Evolutionary conservation across 2,888 invertebrate species (phyloP).

Genomic region (Lithophane socia): DNA sequence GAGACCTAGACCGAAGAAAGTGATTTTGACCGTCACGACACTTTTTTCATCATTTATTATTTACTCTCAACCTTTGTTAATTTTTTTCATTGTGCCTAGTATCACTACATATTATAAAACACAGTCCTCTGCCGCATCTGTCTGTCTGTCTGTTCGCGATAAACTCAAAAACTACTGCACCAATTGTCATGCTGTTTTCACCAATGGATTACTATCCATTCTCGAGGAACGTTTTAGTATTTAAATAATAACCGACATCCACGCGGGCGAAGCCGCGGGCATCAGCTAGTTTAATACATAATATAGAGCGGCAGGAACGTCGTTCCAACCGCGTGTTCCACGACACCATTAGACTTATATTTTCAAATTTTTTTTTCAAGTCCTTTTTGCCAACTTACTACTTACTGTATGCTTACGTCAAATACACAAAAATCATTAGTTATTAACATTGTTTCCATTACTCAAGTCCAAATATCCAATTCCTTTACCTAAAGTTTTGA

Average conservation of each 20-base stretch:
- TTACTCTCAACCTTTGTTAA: neutral
- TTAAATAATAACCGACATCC: too few relatives aligned
- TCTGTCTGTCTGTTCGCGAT: too few relatives aligned
- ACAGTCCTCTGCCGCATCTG: too few relatives aligned
- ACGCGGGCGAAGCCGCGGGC: too few relatives aligned
- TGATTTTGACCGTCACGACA: too few relatives aligned
- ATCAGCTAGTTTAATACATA: neutral
- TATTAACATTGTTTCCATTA: neutral
- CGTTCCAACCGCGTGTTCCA: neutral
- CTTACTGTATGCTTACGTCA: neutral
- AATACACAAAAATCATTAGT: neutral
- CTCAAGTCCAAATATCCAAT: neutral
- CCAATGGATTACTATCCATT: too few relatives aligned
- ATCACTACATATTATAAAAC: neutral
- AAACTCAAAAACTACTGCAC: too few relatives aligned
- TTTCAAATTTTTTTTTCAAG: neutral
- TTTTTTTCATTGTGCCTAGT: neutral
- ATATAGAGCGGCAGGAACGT: neutral
- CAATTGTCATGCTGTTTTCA: too few relatives aligned
- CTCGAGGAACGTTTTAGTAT: too few relatives aligned
- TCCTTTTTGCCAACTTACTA: neutral
- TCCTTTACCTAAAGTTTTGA: constrained; percentile 8
- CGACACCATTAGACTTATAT: neutral
- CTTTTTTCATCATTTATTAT: neutral
- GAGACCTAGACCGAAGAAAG: neutral